A percentile compares a stretch with the other conserved stretches of the same genome.
Evolutionary conservation across 1,140 invertebrate genomes (phyloP).

Genomic region (Pararge aegeria): DNA sequence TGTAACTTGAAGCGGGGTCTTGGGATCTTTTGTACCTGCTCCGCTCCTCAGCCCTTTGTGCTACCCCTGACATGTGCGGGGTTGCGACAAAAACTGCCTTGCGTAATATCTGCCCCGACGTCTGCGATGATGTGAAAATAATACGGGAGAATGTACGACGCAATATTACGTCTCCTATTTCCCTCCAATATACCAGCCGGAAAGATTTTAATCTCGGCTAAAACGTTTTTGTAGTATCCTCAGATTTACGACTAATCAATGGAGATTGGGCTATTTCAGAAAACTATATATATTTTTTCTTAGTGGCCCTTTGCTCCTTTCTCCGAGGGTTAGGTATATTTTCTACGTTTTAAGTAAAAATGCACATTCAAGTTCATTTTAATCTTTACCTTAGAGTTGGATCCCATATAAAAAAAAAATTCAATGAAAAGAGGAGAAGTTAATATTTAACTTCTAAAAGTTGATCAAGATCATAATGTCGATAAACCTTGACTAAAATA

Average conservation of each 20-base stretch:
- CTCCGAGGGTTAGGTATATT: no score
- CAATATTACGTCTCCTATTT: constrained; percentile 43
- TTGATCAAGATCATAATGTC: no score
- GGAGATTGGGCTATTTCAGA: not conserved
- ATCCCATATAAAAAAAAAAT: no score
- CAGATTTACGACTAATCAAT: constrained; percentile 5
- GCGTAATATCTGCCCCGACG: constrained; percentile 66
- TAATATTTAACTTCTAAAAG: no score
- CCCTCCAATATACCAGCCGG: constrained; percentile 35
- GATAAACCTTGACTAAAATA: no score
- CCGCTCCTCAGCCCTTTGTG: constrained; percentile 56
- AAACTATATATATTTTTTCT: no score
- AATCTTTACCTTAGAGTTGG: no score
- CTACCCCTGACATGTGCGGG: constrained; percentile 69
- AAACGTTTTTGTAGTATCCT: constrained; percentile 29
- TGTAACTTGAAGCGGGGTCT: constrained; percentile 67
- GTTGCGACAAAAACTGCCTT: constrained; percentile 66
- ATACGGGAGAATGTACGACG: constrained; percentile 57
- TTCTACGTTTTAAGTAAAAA: no score
- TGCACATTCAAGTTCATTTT: no score
- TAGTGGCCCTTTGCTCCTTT: no score
- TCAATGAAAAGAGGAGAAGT: no score
- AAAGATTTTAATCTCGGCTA: constrained; percentile 45
- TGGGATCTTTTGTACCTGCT: constrained; percentile 73
- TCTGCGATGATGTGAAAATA: constrained; percentile 68